Percentiles rank a stretch among this genome's conserved stretches.
phyloP scores from a whole-genome alignment of 1,140 invertebrate genomes.

The Caenorhabditis briggsae region DNA sequence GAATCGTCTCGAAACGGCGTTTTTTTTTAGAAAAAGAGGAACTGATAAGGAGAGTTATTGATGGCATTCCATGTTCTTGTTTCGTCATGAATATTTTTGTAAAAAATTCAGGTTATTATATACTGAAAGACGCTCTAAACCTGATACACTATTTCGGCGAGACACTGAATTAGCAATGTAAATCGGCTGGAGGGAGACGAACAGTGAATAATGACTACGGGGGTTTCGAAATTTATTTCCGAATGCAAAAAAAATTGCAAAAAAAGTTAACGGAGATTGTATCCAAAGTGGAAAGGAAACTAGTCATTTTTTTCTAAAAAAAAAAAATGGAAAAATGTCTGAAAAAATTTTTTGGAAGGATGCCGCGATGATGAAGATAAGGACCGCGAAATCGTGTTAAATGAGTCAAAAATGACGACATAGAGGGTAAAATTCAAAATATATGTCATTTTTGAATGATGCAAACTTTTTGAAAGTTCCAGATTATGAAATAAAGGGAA shows the following conservation, averaged over 20 bases:
- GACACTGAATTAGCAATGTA: conserved; percentile 37
- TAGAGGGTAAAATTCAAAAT: not conserved
- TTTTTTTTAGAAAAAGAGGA: not conserved
- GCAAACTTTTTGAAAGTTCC: no score
- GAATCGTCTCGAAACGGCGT: conserved; percentile 10
- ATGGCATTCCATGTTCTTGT: not conserved
- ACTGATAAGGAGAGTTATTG: conserved; percentile 1
- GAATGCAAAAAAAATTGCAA: not conserved
- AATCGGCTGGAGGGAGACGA: not conserved
- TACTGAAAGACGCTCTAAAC: not conserved
- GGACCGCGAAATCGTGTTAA: not conserved
- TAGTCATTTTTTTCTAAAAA: not conserved
- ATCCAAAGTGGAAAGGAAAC: not conserved
- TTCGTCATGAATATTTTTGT: not conserved
- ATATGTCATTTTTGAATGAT: no score
- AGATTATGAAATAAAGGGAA: no score
- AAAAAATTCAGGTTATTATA: not conserved
- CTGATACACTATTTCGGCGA: not conserved
- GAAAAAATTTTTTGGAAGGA: not conserved
- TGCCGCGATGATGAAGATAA: not conserved
- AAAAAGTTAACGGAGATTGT: not conserved
- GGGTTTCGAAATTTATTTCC: not conserved
- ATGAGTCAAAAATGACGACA: not conserved
- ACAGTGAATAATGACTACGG: not conserved
- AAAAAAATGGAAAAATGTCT: not conserved